A percentile compares a stretch with the other conserved stretches of the same genome.
These are phyloP conservation scores for Scylla paramamosain DNA, from an alignment of 1,140 invertebrate genomes.

Conservation along the genomic window DNA sequence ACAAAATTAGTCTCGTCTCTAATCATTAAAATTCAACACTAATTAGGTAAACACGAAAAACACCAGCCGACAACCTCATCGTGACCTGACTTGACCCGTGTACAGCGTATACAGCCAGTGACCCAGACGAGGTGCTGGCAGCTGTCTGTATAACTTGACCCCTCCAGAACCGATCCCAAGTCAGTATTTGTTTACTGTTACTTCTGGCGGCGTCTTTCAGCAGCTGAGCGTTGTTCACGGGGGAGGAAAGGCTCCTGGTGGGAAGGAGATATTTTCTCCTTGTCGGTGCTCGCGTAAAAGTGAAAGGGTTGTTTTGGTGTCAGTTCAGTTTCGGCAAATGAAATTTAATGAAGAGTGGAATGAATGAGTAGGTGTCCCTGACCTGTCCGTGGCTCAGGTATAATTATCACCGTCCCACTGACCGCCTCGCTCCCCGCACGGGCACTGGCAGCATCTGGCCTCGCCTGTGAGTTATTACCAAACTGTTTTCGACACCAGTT, in stretches of 20 bases:
- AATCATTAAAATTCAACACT: neutral
- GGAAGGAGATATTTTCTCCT: neutral
- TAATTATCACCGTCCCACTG: constrained; percentile 11
- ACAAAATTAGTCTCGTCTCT: neutral
- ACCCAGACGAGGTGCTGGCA: constrained; percentile 4
- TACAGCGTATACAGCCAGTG: constrained; percentile 29
- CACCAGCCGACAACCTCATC: constrained; percentile 14
- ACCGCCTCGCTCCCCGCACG: neutral
- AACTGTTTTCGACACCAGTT: neutral
- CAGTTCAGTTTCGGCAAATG: neutral
- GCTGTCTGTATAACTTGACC: constrained; percentile 49
- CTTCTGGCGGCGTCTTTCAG: neutral
- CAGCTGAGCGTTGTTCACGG: neutral
- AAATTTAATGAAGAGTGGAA: neutral
- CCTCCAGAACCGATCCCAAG: neutral
- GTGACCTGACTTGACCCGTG: constrained; percentile 64
- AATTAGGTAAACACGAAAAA: constrained; percentile 41
- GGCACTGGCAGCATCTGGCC: constrained; percentile 63
- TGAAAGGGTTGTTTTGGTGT: neutral
- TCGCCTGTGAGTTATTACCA: constrained; percentile 33
- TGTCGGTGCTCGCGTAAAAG: neutral
- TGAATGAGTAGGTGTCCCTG: constrained; percentile 8
- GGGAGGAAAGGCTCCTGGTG: neutral
- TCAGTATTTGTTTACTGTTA: neutral
- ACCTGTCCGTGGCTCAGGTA: constrained; percentile 22